Evolutionary conservation across 2,113 vertebrate species (phyloP).

Genomic region (Otis tarda): DNA sequence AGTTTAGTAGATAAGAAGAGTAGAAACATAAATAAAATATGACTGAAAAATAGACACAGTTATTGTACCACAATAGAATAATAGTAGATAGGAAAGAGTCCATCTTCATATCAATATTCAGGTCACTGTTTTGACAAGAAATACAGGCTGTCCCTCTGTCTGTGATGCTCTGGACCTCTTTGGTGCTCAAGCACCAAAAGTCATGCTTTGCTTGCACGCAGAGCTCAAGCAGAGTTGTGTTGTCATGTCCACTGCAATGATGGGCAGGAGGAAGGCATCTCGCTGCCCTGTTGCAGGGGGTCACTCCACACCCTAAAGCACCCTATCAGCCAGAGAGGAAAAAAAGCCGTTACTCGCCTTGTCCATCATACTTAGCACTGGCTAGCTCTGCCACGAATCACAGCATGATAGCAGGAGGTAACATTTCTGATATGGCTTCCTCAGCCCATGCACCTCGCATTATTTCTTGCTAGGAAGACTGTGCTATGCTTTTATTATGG

Average conservation of each 20-base stretch:
- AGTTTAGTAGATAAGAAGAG: neutral
- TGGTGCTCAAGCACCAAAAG: neutral
- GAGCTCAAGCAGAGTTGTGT: neutral
- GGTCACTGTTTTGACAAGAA: neutral
- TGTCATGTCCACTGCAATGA: neutral
- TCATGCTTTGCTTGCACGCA: neutral
- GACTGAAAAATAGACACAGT: fast-evolving
- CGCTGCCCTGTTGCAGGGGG: neutral
- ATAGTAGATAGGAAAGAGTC: neutral
- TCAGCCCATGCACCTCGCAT: neutral
- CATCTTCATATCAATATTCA: neutral
- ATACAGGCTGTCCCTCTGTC: neutral
- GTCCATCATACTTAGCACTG: neutral
- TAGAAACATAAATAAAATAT: neutral
- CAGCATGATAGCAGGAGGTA: neutral
- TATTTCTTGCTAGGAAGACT: neutral
- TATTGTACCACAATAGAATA: neutral
- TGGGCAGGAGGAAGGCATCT: neutral
- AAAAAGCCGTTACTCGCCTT: neutral
- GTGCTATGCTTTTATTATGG: neutral
- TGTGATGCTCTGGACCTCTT: neutral
- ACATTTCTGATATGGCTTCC: neutral
- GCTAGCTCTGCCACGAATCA: neutral
- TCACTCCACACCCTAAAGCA: neutral
- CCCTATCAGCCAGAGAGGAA: neutral